These are phyloP conservation scores for Crotophaga sulcirostris DNA, from an alignment of 2,113 vertebrate species.

Conservation along the genomic window DNA sequence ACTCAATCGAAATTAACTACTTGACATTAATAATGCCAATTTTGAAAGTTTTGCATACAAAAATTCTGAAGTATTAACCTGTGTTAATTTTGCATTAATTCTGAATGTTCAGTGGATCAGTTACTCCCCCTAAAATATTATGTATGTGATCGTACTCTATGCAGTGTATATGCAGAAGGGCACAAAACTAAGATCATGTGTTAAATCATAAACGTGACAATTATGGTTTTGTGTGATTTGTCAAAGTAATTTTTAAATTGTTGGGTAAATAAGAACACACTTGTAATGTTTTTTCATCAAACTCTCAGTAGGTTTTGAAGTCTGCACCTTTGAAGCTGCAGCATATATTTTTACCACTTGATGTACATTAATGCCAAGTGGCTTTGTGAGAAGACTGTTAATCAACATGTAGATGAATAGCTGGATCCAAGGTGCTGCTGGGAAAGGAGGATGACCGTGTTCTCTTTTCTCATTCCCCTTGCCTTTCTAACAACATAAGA, in stretches of 20 bases:
- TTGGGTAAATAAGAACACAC: not conserved
- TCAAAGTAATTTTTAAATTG: not conserved
- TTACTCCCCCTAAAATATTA: not conserved
- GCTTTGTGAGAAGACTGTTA: not conserved
- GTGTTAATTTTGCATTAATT: not conserved
- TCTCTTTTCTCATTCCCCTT: not conserved
- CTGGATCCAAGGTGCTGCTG: not conserved
- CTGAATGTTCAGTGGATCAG: not conserved
- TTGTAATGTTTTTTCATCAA: not conserved
- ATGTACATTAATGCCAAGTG: rapidly evolving
- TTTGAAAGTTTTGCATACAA: not conserved
- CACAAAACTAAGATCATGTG: not conserved
- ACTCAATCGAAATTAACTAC: not conserved
- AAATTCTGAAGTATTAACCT: not conserved
- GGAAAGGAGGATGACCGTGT: not conserved
- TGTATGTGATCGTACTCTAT: not conserved
- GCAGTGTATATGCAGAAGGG: not conserved
- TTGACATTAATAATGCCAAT: not conserved
- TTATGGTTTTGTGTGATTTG: not conserved
- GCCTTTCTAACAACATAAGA: not conserved
- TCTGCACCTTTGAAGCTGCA: too few species aligned
- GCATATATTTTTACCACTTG: not conserved
- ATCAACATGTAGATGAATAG: not conserved
- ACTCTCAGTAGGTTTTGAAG: not conserved
- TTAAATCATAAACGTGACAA: not conserved